Conservation (phyloP, 2,113 vertebrate genomes). For the Peucedramus taeniatus region DNA sequence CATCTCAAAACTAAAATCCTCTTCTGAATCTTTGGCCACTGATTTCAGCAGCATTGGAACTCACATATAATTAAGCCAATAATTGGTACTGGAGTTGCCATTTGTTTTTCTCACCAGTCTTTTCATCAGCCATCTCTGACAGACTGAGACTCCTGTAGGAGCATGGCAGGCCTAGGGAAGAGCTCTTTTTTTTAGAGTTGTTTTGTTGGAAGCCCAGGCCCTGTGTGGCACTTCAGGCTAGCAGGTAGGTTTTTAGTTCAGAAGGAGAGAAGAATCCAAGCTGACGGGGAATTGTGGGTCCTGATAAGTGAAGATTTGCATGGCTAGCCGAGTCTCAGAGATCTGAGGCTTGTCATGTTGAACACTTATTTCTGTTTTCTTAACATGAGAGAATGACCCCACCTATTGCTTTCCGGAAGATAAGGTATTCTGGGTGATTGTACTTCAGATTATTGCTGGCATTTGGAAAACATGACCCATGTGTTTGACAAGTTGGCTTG, state of each 20-base stretch:
- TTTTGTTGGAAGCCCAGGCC: neutral
- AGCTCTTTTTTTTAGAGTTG: neutral
- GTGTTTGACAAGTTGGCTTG: constrained; percentile 42
- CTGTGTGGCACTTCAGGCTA: neutral
- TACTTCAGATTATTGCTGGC: constrained; percentile 25
- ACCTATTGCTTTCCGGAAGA: constrained; percentile 29
- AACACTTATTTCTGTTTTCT: constrained; percentile 38
- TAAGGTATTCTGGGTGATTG: constrained; percentile 17
- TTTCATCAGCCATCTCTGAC: neutral
- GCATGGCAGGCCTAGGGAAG: neutral
- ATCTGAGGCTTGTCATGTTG: constrained; percentile 19
- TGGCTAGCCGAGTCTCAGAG: neutral
- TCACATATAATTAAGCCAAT: neutral
- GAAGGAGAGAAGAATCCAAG: neutral
- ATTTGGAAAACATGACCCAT: constrained; percentile 35
- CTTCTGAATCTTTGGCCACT: neutral
- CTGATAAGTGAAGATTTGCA: neutral
- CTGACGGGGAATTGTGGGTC: neutral
- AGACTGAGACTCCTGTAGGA: neutral
- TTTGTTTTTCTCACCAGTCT: neutral
- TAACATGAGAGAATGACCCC: constrained; percentile 22
- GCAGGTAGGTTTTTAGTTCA: neutral
- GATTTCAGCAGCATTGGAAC: neutral
- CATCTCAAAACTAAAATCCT: constrained; percentile 11
- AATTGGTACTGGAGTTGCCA: neutral